Percentiles rank a stretch among this genome's conserved stretches.
Conservation (phyloP, 2,113 vertebrate genomes). For the Electrona antarctica region DNA sequence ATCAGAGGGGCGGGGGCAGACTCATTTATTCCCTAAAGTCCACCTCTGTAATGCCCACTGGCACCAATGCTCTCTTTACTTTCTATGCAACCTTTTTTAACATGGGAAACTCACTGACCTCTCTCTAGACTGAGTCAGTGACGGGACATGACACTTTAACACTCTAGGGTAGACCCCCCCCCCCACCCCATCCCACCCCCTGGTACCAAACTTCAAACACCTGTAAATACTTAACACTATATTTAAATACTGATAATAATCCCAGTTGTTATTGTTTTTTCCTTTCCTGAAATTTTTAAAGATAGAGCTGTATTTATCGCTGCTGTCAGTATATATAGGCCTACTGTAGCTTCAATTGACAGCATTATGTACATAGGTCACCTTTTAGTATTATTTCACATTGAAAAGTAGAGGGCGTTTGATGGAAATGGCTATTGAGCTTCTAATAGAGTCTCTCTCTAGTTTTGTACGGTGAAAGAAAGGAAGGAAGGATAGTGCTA, state of each 20-base stretch:
- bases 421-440: slow-evolving; percentile 86
- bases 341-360: slow-evolving; percentile 83
- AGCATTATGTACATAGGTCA: slow-evolving; percentile 93
- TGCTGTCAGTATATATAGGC: slow-evolving; percentile 78
- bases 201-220: slow-evolving; percentile 82
- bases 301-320: slow-evolving; percentile 88
- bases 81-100: slow-evolving; percentile 82
- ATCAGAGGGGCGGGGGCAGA: slow-evolving; percentile 4
- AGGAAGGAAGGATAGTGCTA: slow-evolving; percentile 73
- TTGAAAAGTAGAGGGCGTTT: slow-evolving; percentile 93
- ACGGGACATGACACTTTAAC: slow-evolving; percentile 72
- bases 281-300: slow-evolving; percentile 68
- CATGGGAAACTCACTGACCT: slow-evolving; percentile 65
- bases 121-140: slow-evolving; percentile 65
- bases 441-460: slow-evolving; percentile 89
- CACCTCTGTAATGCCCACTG: not conserved
- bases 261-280: slow-evolving; percentile 58
- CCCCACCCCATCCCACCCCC: slow-evolving; percentile 45
- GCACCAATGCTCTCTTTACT: slow-evolving; percentile 67
- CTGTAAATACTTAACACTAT: slow-evolving; percentile 89
- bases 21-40: slow-evolving; percentile 39
- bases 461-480: slow-evolving; percentile 90
- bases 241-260: slow-evolving; percentile 81
- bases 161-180: slow-evolving; percentile 44
- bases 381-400: slow-evolving; percentile 98